These are phyloP conservation scores for Coelopa pilipes DNA, from an alignment of 2,888 invertebrate genomes.

Conservation along the genomic window DNA sequence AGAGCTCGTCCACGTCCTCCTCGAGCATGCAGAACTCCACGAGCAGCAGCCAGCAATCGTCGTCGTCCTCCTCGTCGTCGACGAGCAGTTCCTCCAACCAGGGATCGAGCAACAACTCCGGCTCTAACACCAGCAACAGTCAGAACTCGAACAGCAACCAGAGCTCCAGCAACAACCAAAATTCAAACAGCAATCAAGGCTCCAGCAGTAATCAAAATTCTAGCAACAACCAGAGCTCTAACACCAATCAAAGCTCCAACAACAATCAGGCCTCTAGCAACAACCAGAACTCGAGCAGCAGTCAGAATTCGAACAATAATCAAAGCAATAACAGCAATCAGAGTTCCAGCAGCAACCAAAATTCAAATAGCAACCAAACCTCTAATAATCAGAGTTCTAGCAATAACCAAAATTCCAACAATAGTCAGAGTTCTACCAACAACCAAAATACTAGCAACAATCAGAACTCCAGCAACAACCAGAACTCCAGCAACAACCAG, in stretches of 20 bases:
- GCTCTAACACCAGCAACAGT: too few species aligned
- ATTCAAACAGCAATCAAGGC: slow-evolving; percentile 31
- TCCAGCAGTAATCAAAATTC: slow-evolving; percentile 19
- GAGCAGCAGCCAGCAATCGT: slow-evolving; percentile 33
- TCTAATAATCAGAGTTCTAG: too few species aligned
- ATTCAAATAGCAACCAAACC: too few species aligned
- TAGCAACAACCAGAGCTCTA: not conserved
- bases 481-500: too few species aligned
- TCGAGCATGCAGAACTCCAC: slow-evolving; percentile 36
- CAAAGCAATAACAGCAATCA: too few species aligned
- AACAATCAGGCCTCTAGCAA: slow-evolving; percentile 36
- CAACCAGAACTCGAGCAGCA: slow-evolving; percentile 42
- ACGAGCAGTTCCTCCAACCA: slow-evolving; percentile 39
- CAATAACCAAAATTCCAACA: too few species aligned
- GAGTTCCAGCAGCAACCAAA: too few species aligned
- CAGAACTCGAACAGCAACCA: slow-evolving; percentile 32
- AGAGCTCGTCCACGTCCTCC: slow-evolving; percentile 40
- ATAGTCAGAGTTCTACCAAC: too few species aligned
- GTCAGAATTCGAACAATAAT: not conserved
- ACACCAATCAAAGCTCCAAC: not conserved
- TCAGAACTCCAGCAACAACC: too few species aligned
- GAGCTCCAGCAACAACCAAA: slow-evolving; percentile 44
- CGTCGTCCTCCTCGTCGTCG: slow-evolving; percentile 39
- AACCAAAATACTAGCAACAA: too few species aligned
- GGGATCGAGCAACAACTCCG: slow-evolving; percentile 36